Conservation (phyloP, 2,113 vertebrate genomes). For the Dasyornis broadbenti region DNA sequence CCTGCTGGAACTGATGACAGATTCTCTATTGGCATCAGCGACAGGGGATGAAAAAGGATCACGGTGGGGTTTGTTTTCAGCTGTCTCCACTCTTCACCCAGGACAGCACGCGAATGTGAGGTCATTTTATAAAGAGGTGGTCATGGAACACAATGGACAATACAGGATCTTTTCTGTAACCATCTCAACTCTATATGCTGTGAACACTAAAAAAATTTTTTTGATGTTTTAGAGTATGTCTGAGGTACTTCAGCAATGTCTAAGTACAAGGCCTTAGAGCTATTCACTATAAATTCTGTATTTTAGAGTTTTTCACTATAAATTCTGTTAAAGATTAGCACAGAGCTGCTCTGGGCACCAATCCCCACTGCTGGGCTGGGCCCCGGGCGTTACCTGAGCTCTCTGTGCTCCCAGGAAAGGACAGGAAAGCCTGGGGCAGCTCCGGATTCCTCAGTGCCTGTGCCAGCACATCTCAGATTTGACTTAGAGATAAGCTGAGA, state of each 20-base stretch:
- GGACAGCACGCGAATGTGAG: accelerated
- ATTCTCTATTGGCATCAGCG: background rate
- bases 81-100: background rate
- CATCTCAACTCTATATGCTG: background rate
- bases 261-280: background rate
- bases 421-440: background rate
- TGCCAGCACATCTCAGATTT: background rate
- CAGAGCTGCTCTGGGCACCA: background rate
- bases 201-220: background rate
- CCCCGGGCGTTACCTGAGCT: background rate
- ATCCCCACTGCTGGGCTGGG: accelerated
- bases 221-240: background rate
- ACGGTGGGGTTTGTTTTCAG: background rate
- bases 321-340: background rate
- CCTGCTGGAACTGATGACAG: background rate
- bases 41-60: background rate
- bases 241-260: background rate
- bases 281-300: too few relatives aligned
- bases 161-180: background rate
- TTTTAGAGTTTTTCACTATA: background rate
- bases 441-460: background rate
- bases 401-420: background rate
- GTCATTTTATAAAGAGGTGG: background rate
- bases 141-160: background rate
- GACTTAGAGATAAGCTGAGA: background rate